Evolutionary conservation across 2,797 vertebrate species (phyloP).

Genomic region (Sebastes elongatus): DNA sequence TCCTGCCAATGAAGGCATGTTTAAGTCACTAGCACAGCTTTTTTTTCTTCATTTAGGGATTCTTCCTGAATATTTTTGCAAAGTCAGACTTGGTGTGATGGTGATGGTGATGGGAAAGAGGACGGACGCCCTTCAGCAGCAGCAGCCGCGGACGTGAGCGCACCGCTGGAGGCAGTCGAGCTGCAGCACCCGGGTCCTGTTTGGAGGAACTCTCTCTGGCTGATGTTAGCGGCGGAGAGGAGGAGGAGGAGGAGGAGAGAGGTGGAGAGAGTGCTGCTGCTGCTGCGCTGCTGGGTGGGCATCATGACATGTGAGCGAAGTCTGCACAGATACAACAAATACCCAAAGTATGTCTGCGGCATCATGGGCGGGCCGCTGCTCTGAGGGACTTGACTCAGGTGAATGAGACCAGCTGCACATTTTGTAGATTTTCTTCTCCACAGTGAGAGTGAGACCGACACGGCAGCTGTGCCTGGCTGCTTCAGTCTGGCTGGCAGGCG

Average conservation of each 20-base stretch:
- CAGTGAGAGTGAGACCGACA: conserved; percentile 18
- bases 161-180: conserved; percentile 82
- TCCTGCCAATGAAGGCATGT: not conserved
- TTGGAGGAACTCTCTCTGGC: conserved; percentile 63
- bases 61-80: not conserved
- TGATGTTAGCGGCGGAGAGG: conserved; percentile 46
- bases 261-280: conserved; percentile 14
- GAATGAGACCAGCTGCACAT: conserved; percentile 41
- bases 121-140: conserved; percentile 47
- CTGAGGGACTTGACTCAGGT: conserved; percentile 46
- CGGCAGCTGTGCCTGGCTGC: conserved; percentile 25
- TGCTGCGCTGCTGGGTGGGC: conserved; percentile 36
- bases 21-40: not conserved
- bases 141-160: conserved; percentile 47
- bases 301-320: conserved; percentile 71
- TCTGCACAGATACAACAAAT: conserved; percentile 70
- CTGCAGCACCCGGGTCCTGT: conserved; percentile 53
- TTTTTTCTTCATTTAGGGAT: not conserved
- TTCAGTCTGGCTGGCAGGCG: conserved; percentile 44
- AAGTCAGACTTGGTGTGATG: conserved; percentile 1
- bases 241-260: not conserved
- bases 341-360: conserved; percentile 61
- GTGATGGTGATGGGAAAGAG: not conserved
- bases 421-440: not conserved
- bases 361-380: conserved; percentile 35